Evolutionary conservation across 2,113 vertebrate genomes (phyloP).

Genomic region (Noturus placidus): DNA sequence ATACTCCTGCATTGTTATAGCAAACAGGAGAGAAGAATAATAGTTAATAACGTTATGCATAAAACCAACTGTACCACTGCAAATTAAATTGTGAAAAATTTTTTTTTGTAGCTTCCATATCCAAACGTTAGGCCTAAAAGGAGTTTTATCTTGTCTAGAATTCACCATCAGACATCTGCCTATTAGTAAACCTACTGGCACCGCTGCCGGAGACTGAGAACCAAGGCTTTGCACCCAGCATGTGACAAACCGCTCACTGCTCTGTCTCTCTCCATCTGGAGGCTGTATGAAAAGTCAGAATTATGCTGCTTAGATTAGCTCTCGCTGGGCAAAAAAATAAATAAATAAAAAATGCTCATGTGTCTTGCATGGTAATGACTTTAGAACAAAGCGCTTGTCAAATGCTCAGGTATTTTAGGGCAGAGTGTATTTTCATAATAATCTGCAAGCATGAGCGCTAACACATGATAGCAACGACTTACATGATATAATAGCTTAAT

Average conservation of each 20-base stretch:
- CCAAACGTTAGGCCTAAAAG: neutral
- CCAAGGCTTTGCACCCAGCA: slow-evolving; percentile 2
- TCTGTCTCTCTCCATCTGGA: neutral
- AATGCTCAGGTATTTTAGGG: neutral
- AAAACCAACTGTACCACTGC: too few relatives aligned
- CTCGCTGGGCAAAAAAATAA: too few relatives aligned
- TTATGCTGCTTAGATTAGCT: neutral
- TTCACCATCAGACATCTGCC: slow-evolving; percentile 1
- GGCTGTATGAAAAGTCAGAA: neutral
- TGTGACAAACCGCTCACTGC: neutral
- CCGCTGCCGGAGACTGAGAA: neutral
- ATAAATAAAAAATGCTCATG: too few relatives aligned
- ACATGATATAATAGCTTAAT: neutral
- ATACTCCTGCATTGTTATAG: neutral
- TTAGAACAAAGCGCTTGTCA: neutral
- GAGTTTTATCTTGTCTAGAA: slow-evolving; percentile 16
- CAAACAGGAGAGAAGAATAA: neutral
- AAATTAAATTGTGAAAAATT: neutral
- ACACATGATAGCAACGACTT: neutral
- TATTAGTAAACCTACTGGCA: slow-evolving; percentile 7
- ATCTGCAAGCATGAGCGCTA: neutral
- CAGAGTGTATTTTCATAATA: neutral
- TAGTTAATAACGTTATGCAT: neutral
- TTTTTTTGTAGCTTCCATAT: neutral
- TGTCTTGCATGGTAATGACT: neutral